A percentile compares a stretch with the other conserved stretches of the same genome.
These are phyloP conservation scores for Sinella curviseta DNA, from an alignment of 1,140 invertebrate genomes.

Conservation along the genomic window DNA sequence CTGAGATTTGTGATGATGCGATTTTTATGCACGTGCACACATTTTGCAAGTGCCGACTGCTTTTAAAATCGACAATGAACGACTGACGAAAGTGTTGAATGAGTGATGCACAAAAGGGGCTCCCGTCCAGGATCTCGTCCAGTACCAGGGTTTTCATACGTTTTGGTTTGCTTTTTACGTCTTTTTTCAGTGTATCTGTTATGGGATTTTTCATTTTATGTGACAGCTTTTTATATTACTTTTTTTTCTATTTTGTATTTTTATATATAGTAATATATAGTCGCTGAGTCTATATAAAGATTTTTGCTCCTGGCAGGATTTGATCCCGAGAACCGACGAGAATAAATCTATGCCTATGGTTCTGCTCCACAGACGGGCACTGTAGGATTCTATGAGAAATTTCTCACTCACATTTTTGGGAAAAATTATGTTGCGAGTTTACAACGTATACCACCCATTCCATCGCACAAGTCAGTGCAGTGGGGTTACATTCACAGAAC, in stretches of 20 bases:
- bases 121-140: slow-evolving; percentile 18
- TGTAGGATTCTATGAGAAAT: neutral
- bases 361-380: slow-evolving; percentile 15
- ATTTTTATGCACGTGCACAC: neutral
- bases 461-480: too few relatives aligned
- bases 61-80: neutral
- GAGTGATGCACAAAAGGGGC: neutral
- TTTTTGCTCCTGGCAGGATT: slow-evolving; percentile 22
- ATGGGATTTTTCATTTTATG: slow-evolving; percentile 22
- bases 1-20: neutral
- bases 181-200: slow-evolving; percentile 18
- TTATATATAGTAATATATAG: slow-evolving; percentile 13
- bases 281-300: slow-evolving; percentile 20
- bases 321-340: neutral
- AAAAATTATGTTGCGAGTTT: neutral
- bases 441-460: too few relatives aligned
- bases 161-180: slow-evolving; percentile 27
- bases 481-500: too few relatives aligned
- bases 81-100: neutral
- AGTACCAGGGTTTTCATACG: neutral
- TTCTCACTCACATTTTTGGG: neutral
- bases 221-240: slow-evolving; percentile 13
- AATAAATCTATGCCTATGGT: neutral
- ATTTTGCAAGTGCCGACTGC: too few relatives aligned
- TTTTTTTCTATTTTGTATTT: slow-evolving; percentile 22